Conservation (phyloP, 2,797 vertebrate species). For the Bucorvus abyssinicus region DNA sequence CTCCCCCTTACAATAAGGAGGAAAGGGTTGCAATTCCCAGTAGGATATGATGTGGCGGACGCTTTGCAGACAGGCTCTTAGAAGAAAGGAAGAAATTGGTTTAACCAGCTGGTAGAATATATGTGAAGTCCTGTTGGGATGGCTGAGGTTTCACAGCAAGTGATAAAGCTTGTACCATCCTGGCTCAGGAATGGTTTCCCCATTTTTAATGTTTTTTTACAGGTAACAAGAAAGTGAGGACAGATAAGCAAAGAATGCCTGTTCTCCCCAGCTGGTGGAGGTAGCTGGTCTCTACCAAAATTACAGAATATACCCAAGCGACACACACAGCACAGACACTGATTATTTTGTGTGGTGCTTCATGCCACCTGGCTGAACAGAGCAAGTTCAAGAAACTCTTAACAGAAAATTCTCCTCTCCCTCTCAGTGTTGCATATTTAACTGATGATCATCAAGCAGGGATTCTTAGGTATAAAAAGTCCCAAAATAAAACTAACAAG, state of each 20-base stretch:
- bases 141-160: neutral
- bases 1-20: neutral
- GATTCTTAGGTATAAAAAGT: neutral
- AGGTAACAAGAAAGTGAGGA: neutral
- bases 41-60: neutral
- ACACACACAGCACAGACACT: neutral
- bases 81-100: neutral
- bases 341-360: neutral
- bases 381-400: neutral
- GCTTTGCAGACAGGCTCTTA: neutral
- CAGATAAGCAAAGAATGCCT: neutral
- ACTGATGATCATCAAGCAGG: accelerated
- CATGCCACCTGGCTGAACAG: neutral
- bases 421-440: neutral
- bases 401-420: neutral
- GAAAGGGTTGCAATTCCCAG: neutral
- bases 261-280: neutral
- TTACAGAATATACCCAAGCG: neutral
- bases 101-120: neutral
- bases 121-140: neutral
- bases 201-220: neutral
- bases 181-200: neutral
- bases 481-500: neutral
- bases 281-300: neutral
- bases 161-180: neutral